Conservation (phyloP, 1,140 invertebrate species). For the Tetramorium parvispinum region DNA sequence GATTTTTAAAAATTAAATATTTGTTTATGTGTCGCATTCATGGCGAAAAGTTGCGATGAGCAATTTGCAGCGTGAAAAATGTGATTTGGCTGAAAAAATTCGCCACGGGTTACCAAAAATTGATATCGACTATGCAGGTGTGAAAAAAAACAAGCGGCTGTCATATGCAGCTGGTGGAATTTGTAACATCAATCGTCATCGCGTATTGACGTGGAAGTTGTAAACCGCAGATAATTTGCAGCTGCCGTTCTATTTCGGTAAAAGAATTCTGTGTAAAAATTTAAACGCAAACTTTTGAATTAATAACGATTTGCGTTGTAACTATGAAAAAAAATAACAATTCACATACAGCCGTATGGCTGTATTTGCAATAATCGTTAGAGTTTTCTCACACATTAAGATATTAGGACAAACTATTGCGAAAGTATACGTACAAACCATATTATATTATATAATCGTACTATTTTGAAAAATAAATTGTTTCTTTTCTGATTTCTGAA, state of each 20-base stretch:
- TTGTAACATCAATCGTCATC: slow-evolving; percentile 5
- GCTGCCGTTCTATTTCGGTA: not conserved
- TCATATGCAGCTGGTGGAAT: slow-evolving; percentile 9
- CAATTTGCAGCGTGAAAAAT: not conserved
- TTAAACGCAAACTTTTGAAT: not conserved
- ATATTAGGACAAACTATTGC: not conserved
- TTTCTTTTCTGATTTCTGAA: not conserved
- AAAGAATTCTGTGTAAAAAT: slow-evolving; percentile 7
- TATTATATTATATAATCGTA: not conserved
- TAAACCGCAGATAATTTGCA: slow-evolving; percentile 28
- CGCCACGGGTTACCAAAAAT: not conserved
- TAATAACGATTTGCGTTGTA: not conserved
- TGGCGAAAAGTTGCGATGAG: not conserved
- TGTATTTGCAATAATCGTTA: not conserved
- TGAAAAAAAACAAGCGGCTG: not conserved
- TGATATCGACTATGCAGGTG: not conserved
- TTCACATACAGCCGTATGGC: not conserved
- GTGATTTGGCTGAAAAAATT: not conserved
- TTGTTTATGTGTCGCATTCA: not conserved
- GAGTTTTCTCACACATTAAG: not conserved
- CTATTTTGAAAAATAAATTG: not conserved
- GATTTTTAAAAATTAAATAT: not conserved
- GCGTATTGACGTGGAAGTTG: not conserved
- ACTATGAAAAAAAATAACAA: slow-evolving; percentile 4
- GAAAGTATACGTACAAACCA: not conserved